These are phyloP conservation scores for Origma solitaria DNA, from an alignment of 2,113 vertebrate genomes.

Conservation along the genomic window DNA sequence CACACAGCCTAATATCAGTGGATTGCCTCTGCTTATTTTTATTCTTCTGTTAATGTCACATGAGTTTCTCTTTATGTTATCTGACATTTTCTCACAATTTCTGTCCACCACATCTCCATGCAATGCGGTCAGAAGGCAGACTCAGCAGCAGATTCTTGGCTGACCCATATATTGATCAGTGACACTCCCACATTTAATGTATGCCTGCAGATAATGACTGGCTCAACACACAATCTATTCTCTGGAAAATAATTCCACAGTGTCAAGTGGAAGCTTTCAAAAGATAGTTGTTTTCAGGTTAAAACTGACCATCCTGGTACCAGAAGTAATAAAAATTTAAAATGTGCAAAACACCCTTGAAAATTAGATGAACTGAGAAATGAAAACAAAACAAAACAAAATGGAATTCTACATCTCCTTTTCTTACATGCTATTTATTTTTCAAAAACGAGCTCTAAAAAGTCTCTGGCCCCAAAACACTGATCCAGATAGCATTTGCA, in stretches of 20 bases:
- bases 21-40: background rate
- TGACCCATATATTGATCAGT: background rate
- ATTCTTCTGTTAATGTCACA: background rate
- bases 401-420: rapidly evolving
- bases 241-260: background rate
- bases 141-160: background rate
- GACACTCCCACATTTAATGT: background rate
- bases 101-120: background rate
- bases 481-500: background rate
- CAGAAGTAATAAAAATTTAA: background rate
- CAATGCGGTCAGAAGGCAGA: background rate
- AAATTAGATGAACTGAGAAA: background rate
- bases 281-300: background rate
- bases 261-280: background rate
- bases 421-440: background rate
- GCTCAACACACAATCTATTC: background rate
- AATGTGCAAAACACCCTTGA: background rate
- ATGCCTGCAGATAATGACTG: background rate
- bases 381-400: background rate
- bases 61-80: background rate
- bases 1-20: background rate
- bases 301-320: background rate
- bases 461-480: background rate
- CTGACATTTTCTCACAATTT: background rate
- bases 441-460: background rate